These are phyloP conservation scores for Muscina levida DNA, from an alignment of 2,888 invertebrate species.

Conservation along the genomic window DNA sequence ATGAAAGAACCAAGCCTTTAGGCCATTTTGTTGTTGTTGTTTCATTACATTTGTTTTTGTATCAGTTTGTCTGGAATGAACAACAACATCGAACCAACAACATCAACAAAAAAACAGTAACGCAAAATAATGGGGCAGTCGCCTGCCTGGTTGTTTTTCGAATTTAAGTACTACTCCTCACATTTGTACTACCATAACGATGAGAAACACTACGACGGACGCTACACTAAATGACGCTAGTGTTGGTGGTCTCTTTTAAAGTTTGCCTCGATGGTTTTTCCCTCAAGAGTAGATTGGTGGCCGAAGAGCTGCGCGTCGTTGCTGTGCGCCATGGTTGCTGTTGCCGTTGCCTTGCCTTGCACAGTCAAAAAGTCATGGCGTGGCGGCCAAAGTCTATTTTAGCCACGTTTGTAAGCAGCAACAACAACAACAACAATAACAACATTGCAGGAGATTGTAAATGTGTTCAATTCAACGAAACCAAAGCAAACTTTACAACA, in stretches of 20 bases:
- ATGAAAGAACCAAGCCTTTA: constrained; percentile 54
- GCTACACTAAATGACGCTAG: not conserved
- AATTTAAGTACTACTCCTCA: constrained; percentile 7
- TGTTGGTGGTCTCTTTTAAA: constrained; percentile 65
- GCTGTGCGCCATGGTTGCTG: too few relatives aligned
- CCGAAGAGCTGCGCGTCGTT: not conserved
- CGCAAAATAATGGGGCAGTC: constrained; percentile 3
- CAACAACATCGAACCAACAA: too few relatives aligned
- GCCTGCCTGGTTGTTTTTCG: not conserved
- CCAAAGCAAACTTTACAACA: constrained; percentile 19
- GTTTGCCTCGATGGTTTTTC: constrained; percentile 49
- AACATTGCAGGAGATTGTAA: constrained; percentile 65
- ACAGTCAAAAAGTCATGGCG: constrained; percentile 13
- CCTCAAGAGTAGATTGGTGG: constrained; percentile 7
- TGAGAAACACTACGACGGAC: not conserved
- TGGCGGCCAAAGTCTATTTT: constrained; percentile 44
- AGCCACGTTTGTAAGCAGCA: constrained; percentile 43
- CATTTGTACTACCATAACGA: not conserved
- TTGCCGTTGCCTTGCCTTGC: too few relatives aligned
- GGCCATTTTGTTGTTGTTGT: constrained; percentile 58
- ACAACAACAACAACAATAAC: constrained; percentile 23
- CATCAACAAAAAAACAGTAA: constrained; percentile 51
- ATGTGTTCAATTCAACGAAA: constrained; percentile 26
- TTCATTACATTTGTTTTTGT: too few relatives aligned
- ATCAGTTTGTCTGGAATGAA: too few relatives aligned